Conservation (phyloP, 2,888 invertebrate genomes). For the Eupeodes latifasciatus region DNA sequence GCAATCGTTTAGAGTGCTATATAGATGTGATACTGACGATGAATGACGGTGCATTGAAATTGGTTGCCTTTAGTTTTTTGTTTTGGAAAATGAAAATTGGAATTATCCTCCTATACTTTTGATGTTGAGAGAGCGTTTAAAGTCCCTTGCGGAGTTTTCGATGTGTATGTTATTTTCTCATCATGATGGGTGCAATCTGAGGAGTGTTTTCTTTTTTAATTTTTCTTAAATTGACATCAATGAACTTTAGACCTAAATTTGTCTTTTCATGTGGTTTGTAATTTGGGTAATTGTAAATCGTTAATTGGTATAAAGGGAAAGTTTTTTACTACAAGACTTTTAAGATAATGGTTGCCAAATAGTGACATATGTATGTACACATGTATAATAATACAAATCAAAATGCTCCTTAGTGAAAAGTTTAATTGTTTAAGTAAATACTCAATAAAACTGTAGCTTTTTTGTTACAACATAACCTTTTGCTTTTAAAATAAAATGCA, state of each 20-base stretch:
- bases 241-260: slow-evolving; percentile 72
- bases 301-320: slow-evolving; percentile 13
- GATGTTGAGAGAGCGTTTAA: neutral
- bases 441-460: too few species aligned
- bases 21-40: neutral
- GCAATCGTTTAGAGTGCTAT: slow-evolving; percentile 42
- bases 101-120: neutral
- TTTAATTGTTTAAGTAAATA: too few species aligned
- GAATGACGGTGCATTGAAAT: slow-evolving; percentile 13
- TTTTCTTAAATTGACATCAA: slow-evolving; percentile 58
- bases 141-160: slow-evolving; percentile 57
- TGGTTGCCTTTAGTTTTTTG: slow-evolving; percentile 23
- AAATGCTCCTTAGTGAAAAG: too few species aligned
- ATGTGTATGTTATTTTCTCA: slow-evolving; percentile 58
- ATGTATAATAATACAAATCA: too few species aligned
- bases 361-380: too few species aligned
- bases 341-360: neutral
- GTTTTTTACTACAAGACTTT: neutral
- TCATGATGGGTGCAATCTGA: slow-evolving; percentile 28
- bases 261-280: neutral
- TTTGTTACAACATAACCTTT: too few species aligned
- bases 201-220: slow-evolving; percentile 36
- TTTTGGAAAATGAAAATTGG: slow-evolving; percentile 27
- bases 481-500: too few species aligned
- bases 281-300: slow-evolving; percentile 13